Evolutionary conservation across 1,140 invertebrate species (phyloP).

Genomic region (Drosophila kepulauana): DNA sequence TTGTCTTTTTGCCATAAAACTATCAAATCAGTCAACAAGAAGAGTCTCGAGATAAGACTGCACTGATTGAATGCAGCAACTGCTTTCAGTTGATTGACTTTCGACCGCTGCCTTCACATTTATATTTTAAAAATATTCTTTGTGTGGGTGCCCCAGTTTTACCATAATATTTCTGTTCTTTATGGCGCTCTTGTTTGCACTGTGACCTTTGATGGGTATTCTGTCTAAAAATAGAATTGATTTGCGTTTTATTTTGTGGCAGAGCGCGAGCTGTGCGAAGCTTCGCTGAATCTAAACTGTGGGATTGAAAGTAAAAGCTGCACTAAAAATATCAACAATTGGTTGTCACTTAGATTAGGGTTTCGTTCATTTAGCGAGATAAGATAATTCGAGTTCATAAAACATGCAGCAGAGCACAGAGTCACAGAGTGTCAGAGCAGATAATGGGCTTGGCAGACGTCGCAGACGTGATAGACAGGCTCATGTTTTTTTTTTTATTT

Average conservation of each 20-base stretch:
- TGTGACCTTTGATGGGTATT: constrained; percentile 9
- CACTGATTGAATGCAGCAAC: background rate
- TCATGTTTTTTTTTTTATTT: too few species aligned
- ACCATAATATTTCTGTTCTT: background rate
- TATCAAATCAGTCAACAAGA: background rate
- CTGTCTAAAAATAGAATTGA: background rate
- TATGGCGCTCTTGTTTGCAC: background rate
- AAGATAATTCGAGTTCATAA: constrained; percentile 68
- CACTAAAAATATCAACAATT: constrained; percentile 63
- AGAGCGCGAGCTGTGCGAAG: background rate
- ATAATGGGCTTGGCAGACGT: constrained; percentile 7
- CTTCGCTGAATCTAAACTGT: background rate
- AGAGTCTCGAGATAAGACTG: background rate
- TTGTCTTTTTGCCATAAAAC: background rate
- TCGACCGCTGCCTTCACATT: background rate
- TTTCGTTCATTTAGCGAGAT: constrained; percentile 54
- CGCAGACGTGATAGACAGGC: constrained; percentile 1
- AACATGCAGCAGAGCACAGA: constrained; percentile 38
- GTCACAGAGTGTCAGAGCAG: constrained; percentile 11
- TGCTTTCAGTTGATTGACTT: background rate
- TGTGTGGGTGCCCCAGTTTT: background rate
- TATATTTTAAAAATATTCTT: constrained; percentile 2
- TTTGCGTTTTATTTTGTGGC: background rate
- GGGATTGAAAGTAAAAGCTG: background rate
- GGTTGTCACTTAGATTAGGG: constrained; percentile 53